A percentile compares a stretch with the other conserved stretches of the same genome.
phyloP scores from a whole-genome alignment of 2,797 vertebrate species.

The Tokudaia tokunoshimensis region DNA sequence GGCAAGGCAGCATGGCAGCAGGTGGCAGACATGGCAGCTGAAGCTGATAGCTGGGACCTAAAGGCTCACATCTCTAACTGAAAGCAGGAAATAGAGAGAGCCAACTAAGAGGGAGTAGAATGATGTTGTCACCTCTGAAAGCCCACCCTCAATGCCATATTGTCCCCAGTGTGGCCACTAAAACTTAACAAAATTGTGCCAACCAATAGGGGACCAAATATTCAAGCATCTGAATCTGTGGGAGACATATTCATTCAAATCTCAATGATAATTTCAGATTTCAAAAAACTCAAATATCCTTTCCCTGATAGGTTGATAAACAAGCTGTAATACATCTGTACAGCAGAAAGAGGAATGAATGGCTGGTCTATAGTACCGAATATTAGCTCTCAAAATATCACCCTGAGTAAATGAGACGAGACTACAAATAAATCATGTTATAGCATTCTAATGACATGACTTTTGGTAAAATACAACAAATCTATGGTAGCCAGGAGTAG shows the following conservation, averaged over 20 bases:
- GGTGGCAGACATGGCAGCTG: neutral
- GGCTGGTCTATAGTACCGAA: neutral
- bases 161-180: neutral
- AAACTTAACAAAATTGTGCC: neutral
- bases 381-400: neutral
- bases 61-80: neutral
- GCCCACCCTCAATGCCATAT: neutral
- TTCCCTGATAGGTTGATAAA: neutral
- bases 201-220: too few relatives aligned
- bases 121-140: neutral
- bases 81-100: neutral
- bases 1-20: neutral
- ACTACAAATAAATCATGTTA: neutral
- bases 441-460: neutral
- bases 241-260: neutral
- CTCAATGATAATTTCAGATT: neutral
- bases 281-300: neutral
- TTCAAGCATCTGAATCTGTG: neutral
- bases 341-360: neutral
- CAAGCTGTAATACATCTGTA: neutral
- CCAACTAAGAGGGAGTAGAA: neutral
- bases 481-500: neutral
- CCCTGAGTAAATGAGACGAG: neutral
- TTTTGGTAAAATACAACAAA: neutral
- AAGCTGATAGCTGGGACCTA: too few relatives aligned